phyloP scores from a whole-genome alignment of 2,888 invertebrate genomes.

The Heliconius ismenius region DNA sequence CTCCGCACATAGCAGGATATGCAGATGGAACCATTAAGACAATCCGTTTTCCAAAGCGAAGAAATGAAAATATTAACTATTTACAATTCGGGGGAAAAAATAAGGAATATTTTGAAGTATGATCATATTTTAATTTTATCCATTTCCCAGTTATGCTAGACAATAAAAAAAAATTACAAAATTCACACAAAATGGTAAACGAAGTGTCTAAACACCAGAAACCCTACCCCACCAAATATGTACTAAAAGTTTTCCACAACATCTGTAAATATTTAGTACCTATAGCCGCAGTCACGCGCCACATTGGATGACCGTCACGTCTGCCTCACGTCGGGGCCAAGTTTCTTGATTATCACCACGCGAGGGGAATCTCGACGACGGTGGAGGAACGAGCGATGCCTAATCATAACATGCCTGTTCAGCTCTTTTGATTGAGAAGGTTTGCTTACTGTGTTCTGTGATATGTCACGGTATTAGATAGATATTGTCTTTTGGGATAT shows the following conservation, averaged over 20 bases:
- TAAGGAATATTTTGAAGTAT: no score
- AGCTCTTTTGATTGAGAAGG: conserved; percentile 39
- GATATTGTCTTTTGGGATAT: not conserved
- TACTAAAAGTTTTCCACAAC: conserved; percentile 9
- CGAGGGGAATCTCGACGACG: conserved; percentile 61
- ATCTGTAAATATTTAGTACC: conserved; percentile 38
- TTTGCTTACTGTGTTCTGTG: not conserved
- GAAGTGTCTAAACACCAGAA: no score
- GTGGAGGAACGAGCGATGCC: conserved; percentile 15
- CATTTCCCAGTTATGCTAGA: no score
- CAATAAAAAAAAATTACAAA: no score
- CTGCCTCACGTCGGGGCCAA: conserved; percentile 66
- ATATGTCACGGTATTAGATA: not conserved
- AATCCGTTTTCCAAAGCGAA: no score
- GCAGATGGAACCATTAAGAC: no score
- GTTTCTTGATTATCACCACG: conserved; percentile 77
- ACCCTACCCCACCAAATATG: not conserved
- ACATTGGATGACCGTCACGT: conserved; percentile 72
- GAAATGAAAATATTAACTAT: no score
- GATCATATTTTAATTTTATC: no score
- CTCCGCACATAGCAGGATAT: no score
- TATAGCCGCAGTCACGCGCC: conserved; percentile 57
- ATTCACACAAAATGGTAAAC: no score
- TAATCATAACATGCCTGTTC: conserved; percentile 46
- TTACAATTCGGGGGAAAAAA: no score